phyloP scores from a whole-genome alignment of 2,888 invertebrate genomes.

The Xylota sylvarum region DNA sequence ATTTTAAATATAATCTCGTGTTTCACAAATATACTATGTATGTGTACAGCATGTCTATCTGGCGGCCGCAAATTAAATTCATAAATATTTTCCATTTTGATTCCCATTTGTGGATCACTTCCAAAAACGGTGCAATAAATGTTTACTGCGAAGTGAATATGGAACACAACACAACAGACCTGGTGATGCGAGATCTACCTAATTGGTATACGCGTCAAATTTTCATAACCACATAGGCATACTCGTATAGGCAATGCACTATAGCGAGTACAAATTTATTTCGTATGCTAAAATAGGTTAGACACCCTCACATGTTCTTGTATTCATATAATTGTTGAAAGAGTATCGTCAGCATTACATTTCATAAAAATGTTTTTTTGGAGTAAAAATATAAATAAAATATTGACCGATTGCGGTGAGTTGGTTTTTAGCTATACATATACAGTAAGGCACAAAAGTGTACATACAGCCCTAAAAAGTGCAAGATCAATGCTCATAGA shows the following conservation, averaged over 20 bases:
- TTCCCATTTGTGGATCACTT: background rate
- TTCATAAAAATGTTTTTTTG: conserved; percentile 24
- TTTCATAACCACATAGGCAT: conserved; percentile 14
- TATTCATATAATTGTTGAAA: background rate
- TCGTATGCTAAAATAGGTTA: background rate
- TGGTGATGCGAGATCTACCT: conserved; percentile 10
- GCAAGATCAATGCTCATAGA: too few species aligned
- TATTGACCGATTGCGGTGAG: background rate
- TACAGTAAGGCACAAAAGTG: too few species aligned
- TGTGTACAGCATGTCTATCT: background rate
- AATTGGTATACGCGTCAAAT: conserved; percentile 43
- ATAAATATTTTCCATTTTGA: conserved; percentile 16
- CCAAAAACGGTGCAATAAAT: conserved; percentile 5
- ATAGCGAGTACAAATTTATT: background rate
- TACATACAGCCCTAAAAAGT: too few species aligned
- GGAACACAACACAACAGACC: background rate
- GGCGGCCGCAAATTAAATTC: conserved; percentile 13
- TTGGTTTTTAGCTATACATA: too few species aligned
- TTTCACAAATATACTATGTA: background rate
- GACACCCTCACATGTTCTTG: background rate
- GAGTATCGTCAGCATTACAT: conserved; percentile 24
- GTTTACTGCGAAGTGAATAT: conserved; percentile 1
- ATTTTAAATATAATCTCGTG: background rate
- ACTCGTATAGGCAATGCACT: background rate
- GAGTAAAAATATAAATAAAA: conserved; percentile 21